These are phyloP conservation scores for Entomobrya multifasciata DNA, from an alignment of 2,888 invertebrate genomes.

Conservation along the genomic window DNA sequence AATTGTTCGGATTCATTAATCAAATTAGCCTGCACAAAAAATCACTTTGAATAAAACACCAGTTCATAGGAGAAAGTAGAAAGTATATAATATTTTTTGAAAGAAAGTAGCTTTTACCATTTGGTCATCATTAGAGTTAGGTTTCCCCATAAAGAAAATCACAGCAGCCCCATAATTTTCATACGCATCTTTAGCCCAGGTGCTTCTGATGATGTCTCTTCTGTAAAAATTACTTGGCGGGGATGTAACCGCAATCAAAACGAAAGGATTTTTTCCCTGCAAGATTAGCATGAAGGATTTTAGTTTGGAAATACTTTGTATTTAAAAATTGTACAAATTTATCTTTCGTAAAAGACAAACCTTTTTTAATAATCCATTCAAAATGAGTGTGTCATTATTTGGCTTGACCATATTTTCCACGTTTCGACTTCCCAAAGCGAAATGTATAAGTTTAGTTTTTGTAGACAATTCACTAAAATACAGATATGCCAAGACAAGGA, in stretches of 20 bases:
- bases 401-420: slow-evolving; percentile 66
- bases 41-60: neutral
- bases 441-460: slow-evolving; percentile 50
- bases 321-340: too few species aligned
- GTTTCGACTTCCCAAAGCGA: slow-evolving; percentile 59
- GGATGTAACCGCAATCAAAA: slow-evolving; percentile 63
- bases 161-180: slow-evolving; percentile 36
- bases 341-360: too few species aligned
- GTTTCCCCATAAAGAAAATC: slow-evolving; percentile 70
- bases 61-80: too few species aligned
- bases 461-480: slow-evolving; percentile 54
- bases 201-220: slow-evolving; percentile 63
- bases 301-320: too few species aligned
- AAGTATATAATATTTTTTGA: too few species aligned
- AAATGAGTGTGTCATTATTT: slow-evolving; percentile 60
- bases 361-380: slow-evolving; percentile 28
- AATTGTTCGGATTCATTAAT: slow-evolving; percentile 47
- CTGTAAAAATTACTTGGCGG: slow-evolving; percentile 51
- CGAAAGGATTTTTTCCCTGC: slow-evolving; percentile 37
- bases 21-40: slow-evolving; percentile 14
- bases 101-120: too few species aligned
- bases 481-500: neutral
- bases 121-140: too few species aligned
- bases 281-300: too few species aligned
- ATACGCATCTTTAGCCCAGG: slow-evolving; percentile 56